Conservation (phyloP, 2,888 invertebrate genomes). For the Rotaria socialis region DNA sequence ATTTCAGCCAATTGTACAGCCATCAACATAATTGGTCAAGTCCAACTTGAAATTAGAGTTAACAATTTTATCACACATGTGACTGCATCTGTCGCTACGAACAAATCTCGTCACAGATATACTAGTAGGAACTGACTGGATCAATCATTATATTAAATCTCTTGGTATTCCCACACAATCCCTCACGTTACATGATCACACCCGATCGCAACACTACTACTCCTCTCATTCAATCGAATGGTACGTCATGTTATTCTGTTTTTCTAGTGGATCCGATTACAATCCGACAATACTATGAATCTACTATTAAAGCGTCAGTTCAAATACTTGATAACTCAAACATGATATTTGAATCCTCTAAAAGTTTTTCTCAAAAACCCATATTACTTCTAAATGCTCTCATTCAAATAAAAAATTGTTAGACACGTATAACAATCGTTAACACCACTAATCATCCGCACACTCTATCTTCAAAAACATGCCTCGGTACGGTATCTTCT, state of each 20-base stretch:
- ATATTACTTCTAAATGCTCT: background rate
- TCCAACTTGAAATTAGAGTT: background rate
- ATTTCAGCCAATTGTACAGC: background rate
- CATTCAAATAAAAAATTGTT: background rate
- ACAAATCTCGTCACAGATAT: background rate
- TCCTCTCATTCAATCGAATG: background rate
- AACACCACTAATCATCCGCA: background rate
- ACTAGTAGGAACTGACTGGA: background rate
- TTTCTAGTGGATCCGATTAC: background rate
- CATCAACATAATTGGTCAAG: background rate
- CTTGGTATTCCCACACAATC: background rate
- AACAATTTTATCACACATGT: background rate
- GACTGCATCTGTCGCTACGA: background rate
- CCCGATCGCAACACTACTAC: background rate
- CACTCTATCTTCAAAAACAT: background rate
- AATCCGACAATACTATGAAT: background rate
- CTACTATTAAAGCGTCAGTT: background rate
- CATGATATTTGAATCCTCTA: background rate
- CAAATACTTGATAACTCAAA: background rate
- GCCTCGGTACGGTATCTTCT: background rate
- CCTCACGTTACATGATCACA: background rate
- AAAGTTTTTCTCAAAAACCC: background rate
- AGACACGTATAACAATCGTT: background rate
- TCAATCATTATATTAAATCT: background rate
- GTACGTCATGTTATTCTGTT: background rate